phyloP scores from a whole-genome alignment of 2,797 vertebrate genomes.

The Mormyrops attenuatus region DNA sequence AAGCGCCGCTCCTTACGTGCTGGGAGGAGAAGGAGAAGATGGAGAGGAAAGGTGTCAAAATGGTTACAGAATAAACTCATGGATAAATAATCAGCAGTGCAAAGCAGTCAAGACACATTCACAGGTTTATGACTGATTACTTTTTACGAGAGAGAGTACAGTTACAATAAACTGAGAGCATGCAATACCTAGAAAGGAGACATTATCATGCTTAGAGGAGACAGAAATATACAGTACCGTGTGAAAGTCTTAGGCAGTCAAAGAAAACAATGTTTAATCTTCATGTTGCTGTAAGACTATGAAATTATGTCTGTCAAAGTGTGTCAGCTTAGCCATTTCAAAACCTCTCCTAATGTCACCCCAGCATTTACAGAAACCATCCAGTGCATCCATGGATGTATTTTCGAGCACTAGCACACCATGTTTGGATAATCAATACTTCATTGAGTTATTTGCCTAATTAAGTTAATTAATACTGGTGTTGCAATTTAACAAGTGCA shows the following conservation, averaged over 20 bases:
- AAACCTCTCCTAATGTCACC: neutral
- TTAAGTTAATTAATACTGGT: neutral
- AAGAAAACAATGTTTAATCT: neutral
- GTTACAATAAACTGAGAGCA: neutral
- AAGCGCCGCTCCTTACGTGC: constrained; percentile 65
- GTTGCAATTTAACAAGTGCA: neutral
- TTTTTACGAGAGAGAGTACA: neutral
- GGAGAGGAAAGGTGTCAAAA: neutral
- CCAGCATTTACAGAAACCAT: neutral
- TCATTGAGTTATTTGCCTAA: neutral
- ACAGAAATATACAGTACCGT: neutral
- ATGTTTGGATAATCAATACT: neutral
- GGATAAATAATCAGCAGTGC: neutral
- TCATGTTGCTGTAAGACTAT: neutral
- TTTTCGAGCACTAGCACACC: neutral
- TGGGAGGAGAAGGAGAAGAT: constrained; percentile 37
- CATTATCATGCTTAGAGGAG: neutral
- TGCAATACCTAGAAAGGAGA: neutral
- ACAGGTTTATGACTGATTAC: neutral
- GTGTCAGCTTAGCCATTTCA: neutral
- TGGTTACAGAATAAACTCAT: neutral
- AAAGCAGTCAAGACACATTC: neutral
- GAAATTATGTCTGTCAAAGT: neutral
- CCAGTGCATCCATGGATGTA: neutral
- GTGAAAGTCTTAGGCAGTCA: neutral